These are phyloP conservation scores for Agrochola lychnidis DNA, from an alignment of 2,888 invertebrate genomes.

Conservation along the genomic window DNA sequence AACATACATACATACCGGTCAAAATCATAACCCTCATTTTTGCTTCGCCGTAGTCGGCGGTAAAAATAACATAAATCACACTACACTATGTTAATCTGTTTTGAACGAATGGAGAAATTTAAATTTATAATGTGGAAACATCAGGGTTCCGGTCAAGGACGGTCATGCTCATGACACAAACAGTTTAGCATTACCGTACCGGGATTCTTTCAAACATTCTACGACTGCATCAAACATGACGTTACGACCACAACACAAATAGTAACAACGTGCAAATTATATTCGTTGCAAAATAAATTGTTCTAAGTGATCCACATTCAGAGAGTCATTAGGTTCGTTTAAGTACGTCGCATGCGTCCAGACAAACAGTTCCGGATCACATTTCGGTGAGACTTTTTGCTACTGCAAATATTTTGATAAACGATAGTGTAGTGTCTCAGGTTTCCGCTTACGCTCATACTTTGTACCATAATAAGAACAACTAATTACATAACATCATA, in stretches of 20 bases:
- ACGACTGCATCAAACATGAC: constrained; percentile 1
- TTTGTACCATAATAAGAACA: constrained; percentile 7
- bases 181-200: neutral
- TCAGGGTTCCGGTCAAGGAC: constrained; percentile 5
- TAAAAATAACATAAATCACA: neutral
- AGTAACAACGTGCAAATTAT: constrained; percentile 16
- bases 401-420: constrained; percentile 10
- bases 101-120: constrained; percentile 17
- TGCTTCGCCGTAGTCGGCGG: too few species aligned
- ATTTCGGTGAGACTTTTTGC: constrained; percentile 26
- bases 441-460: constrained; percentile 15
- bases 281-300: constrained; percentile 45
- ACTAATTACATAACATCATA: neutral
- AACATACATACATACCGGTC: too few species aligned
- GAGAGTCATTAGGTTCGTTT: constrained; percentile 42
- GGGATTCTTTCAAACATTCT: neutral
- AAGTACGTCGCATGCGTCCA: constrained; percentile 30
- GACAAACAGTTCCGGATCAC: constrained; percentile 37
- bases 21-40: too few species aligned
- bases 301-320: constrained; percentile 50
- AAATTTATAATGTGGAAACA: constrained; percentile 14
- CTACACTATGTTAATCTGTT: neutral
- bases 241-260: neutral
- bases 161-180: neutral
- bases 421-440: neutral